phyloP scores from a whole-genome alignment of 2,113 vertebrate genomes.

The Cynocephalus volans region DNA sequence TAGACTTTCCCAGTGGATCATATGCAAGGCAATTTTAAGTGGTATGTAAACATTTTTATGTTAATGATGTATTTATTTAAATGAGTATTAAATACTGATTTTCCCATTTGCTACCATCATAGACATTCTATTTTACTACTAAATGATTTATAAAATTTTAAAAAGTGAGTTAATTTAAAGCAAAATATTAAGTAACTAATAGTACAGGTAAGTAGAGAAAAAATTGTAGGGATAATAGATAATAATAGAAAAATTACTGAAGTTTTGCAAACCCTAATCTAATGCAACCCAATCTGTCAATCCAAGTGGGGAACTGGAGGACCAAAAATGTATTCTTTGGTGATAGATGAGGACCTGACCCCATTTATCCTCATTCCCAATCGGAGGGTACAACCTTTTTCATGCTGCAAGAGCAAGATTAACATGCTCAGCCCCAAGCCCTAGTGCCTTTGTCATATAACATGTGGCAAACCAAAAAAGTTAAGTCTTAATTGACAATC shows the following conservation, averaged over 20 bases:
- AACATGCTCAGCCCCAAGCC: not conserved
- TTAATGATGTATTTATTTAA: not conserved
- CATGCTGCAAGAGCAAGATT: not conserved
- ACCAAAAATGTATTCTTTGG: not conserved
- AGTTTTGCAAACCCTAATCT: not conserved
- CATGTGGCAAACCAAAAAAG: not conserved
- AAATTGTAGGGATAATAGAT: not conserved
- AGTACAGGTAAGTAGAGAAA: not conserved
- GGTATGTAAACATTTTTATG: not conserved
- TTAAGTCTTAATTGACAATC: not conserved
- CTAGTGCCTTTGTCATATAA: not conserved
- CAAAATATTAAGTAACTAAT: not conserved
- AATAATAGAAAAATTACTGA: not conserved
- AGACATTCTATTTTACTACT: not conserved
- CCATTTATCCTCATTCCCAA: not conserved
- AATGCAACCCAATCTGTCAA: not conserved
- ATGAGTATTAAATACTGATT: not conserved
- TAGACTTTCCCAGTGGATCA: not conserved
- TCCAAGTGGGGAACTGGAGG: not conserved
- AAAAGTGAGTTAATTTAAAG: not conserved
- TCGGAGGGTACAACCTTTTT: not conserved
- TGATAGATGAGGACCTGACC: not conserved
- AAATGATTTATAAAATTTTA: constrained; percentile 37
- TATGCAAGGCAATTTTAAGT: not conserved
- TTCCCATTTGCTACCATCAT: constrained; percentile 9